Evolutionary conservation across 1,140 invertebrate species (phyloP).

Genomic region (Aphelinus certus): DNA sequence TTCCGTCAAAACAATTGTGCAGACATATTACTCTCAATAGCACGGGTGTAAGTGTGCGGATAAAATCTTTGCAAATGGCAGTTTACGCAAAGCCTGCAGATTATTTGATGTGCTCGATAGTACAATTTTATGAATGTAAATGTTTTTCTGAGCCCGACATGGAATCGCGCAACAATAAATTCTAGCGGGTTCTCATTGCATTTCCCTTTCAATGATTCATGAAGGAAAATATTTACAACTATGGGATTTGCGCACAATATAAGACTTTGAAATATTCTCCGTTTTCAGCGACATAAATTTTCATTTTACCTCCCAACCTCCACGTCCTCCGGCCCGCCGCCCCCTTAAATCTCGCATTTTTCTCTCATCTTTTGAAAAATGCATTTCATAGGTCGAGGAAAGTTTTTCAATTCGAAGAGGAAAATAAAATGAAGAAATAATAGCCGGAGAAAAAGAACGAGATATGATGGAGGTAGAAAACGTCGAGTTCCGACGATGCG

Average conservation of each 20-base stretch:
- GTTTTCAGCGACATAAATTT: constrained; percentile 42
- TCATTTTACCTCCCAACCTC: constrained; percentile 32
- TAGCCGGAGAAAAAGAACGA: background rate
- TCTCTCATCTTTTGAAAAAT: constrained; percentile 42
- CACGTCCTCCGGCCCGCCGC: background rate
- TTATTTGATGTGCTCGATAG: constrained; percentile 26
- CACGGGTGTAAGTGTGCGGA: too few species aligned
- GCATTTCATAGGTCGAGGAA: constrained; percentile 42
- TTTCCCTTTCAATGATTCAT: constrained; percentile 43
- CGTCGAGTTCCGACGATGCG: background rate
- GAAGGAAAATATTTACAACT: constrained; percentile 44
- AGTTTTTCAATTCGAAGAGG: constrained; percentile 38
- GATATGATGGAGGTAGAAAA: constrained; percentile 8
- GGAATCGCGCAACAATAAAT: constrained; percentile 42
- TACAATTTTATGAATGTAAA: constrained; percentile 30
- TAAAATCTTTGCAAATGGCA: too few species aligned
- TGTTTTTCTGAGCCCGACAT: constrained; percentile 38
- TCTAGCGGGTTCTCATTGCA: constrained; percentile 29
- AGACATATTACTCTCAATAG: too few species aligned
- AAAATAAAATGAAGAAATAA: constrained; percentile 18
- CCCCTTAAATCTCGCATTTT: constrained; percentile 32
- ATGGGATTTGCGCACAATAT: constrained; percentile 40
- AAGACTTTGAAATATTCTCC: constrained; percentile 43
- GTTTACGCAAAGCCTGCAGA: background rate
- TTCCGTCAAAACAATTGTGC: too few species aligned